Evolutionary conservation across 2,113 vertebrate genomes (phyloP), one percentile per base, ranked within the genome.

Genomic region (Camelus dromedarius): DNA sequence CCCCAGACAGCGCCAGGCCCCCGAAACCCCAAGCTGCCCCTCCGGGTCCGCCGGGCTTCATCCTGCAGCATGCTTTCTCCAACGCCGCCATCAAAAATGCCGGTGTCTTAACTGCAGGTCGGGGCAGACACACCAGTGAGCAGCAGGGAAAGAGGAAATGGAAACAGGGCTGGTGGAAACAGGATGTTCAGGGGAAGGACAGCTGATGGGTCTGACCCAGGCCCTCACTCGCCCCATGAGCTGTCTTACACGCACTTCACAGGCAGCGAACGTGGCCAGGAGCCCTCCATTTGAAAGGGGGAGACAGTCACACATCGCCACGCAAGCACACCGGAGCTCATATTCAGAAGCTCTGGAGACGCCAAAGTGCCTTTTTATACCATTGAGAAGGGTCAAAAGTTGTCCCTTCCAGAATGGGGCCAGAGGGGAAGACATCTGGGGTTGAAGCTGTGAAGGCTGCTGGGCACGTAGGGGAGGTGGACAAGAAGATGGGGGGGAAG

Each of bases 261-360:
- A 9, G 32, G 50, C 2, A 16, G 14, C 83, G 32, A 15, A 4
- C 0, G 3, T 20, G 35, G 26, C 12, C 52, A 14, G 42, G 24
- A 26, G 82, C 32, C 13, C 15, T 8, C 3, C 6, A 0, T n/a
- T 20, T 15, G 42, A 6, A 22, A n/a, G 30, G 16, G 28, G 42
- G 19, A 24, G 42, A 26, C 1, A 2, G 8, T 3, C 2, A 8
- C 0, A 0, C 5, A 19, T 0, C 0, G 42, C 6, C 12, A 0
- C 26, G 3, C 0, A 7, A 14, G 30, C 26, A 1, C 50, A 0
- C 0, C 15, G 1, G 6, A 0, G 2, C 69, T 11, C 19, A 2
- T 4, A 11, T 1, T 2, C 0, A 30, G 48, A 30, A 52, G 26
- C 14, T 1, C 0, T 2, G 9, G 13, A 6, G 8, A 8, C 1